These are phyloP conservation scores for Columba livia DNA, from an alignment of 2,113 vertebrate genomes.

Conservation along the genomic window DNA sequence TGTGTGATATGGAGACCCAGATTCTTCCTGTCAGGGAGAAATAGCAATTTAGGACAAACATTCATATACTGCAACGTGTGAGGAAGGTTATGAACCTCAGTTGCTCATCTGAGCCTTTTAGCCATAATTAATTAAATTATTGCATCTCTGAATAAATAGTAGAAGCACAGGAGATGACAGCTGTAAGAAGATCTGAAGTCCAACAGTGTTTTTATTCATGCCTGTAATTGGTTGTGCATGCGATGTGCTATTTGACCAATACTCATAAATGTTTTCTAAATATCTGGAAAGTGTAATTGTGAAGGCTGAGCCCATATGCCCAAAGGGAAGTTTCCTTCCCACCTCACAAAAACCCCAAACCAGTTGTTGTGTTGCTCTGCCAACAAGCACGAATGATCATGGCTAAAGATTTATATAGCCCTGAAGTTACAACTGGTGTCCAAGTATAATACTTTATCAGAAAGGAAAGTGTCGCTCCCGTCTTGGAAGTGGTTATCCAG, in stretches of 20 bases:
- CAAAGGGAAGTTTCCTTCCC: neutral
- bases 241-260: neutral
- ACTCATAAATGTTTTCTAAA: neutral
- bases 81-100: neutral
- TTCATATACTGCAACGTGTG: neutral
- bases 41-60: neutral
- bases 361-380: neutral
- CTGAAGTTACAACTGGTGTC: neutral
- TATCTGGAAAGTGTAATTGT: neutral
- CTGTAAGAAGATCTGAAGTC: neutral
- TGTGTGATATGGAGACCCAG: neutral
- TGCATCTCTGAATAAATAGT: neutral
- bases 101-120: neutral
- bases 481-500: slow-evolving; percentile 33
- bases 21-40: neutral
- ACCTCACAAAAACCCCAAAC: neutral
- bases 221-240: neutral
- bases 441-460: slow-evolving; percentile 22
- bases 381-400: neutral
- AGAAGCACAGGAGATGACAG: neutral
- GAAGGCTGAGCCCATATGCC: neutral
- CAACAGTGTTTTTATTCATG: neutral
- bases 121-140: neutral
- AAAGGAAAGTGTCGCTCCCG: neutral
- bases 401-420: neutral